Percentiles rank a stretch among this genome's conserved stretches.
Evolutionary conservation across 2,888 invertebrate genomes (phyloP).

Genomic region (Parasteatoda lunata): DNA sequence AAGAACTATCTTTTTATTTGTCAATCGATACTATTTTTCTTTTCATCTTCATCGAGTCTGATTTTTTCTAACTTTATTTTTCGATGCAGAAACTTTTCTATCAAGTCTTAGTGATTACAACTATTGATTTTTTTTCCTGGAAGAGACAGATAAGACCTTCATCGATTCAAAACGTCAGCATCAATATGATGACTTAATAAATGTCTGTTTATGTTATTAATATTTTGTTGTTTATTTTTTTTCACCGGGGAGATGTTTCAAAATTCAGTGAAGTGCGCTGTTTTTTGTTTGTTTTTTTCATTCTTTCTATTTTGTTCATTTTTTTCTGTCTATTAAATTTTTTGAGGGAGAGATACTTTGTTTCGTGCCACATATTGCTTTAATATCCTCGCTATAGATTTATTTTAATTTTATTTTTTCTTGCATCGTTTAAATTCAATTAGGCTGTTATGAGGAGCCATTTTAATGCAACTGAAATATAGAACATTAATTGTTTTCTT

Average conservation of each 20-base stretch:
- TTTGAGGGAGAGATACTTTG: too few relatives aligned
- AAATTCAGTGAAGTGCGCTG: not conserved
- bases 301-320: not conserved
- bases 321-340: too few relatives aligned
- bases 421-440: too few relatives aligned
- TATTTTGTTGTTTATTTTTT: slow-evolving; percentile 12
- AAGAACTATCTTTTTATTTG: slow-evolving; percentile 36
- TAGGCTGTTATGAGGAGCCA: too few relatives aligned
- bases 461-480: too few relatives aligned
- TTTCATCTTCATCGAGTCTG: slow-evolving; percentile 22
- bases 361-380: too few relatives aligned
- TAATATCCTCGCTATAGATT: too few relatives aligned
- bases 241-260: not conserved
- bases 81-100: slow-evolving; percentile 37
- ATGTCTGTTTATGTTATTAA: slow-evolving; percentile 36
- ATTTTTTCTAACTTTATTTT: slow-evolving; percentile 25
- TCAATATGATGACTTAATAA: slow-evolving; percentile 55
- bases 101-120: slow-evolving; percentile 48
- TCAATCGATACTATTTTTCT: slow-evolving; percentile 49
- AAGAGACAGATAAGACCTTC: slow-evolving; percentile 38
- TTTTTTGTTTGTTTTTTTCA: slow-evolving; percentile 20
- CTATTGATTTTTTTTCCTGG: slow-evolving; percentile 50
- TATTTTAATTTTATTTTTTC: too few relatives aligned
- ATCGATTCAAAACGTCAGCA: slow-evolving; percentile 45
- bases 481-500: too few relatives aligned